Conservation (phyloP, 2,888 invertebrate genomes). For the Beris chalybata region DNA sequence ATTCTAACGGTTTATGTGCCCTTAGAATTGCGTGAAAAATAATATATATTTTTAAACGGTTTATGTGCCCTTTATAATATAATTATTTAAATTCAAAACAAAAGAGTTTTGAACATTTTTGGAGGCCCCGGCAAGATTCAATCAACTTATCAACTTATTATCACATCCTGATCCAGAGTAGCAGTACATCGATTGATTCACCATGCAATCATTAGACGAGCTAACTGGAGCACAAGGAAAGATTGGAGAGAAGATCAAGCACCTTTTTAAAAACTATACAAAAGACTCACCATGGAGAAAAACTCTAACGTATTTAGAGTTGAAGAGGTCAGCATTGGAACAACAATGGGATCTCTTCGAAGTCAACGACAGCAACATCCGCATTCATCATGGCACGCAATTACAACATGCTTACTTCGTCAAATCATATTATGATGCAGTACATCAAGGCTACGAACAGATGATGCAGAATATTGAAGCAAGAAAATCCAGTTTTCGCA, state of each 20-base stretch:
- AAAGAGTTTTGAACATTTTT: constrained; percentile 2
- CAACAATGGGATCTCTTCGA: background rate
- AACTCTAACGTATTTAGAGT: background rate
- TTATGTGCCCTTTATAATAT: too few relatives aligned
- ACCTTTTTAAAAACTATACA: background rate
- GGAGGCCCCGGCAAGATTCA: background rate
- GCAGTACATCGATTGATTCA: background rate
- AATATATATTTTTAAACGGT: too few relatives aligned
- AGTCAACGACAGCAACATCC: background rate
- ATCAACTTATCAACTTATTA: background rate
- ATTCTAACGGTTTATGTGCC: too few relatives aligned
- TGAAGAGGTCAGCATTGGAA: background rate
- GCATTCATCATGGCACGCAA: background rate
- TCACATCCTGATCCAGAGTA: background rate
- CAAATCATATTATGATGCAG: background rate
- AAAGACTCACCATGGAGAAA: background rate
- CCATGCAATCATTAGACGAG: background rate
- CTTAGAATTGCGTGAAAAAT: too few relatives aligned
- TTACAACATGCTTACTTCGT: background rate
- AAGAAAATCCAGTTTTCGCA: background rate
- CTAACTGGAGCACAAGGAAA: background rate
- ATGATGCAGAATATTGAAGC: background rate
- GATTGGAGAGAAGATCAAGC: background rate
- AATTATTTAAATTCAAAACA: background rate
- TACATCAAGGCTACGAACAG: background rate